Evolutionary conservation across 2,113 vertebrate species (phyloP), one percentile per base, ranked within the genome.

Genomic region (Holacanthus passer): DNA sequence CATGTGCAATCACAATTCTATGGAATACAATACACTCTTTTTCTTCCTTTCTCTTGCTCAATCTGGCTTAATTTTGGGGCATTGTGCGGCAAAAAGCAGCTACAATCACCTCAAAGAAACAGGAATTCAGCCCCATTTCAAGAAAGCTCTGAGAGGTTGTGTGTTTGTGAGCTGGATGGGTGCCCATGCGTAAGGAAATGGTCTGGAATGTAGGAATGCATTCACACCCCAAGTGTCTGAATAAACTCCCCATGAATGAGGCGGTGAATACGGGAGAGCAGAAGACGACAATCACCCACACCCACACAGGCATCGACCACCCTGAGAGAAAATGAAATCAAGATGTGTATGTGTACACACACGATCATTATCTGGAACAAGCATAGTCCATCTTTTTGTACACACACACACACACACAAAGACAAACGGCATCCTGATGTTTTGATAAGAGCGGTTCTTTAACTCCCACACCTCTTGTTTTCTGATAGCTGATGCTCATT

Each of bases 121-220:
- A 56, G 37, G 29, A 64, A 59, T 0, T 2, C 48, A 56, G 73
- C 31, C 69, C 70, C 75, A 48, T 58, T 79, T 80, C 11, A 19
- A 19, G 29, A 20, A 37, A 1, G 24, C 19, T 64, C 37, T 39
- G 58, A 64, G 11, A 60, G 67, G 43, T 45, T 48, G 73, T 45
- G 73, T 53, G 63, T 79, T 65, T 83, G 78, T 41, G 76, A 64
- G 73, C 7, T 35, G 70, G 60, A 71, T 45, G 89, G 73, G 55
- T 78, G 83, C 58, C 87, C 91, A 89, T 73, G 91, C 79, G 67
- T 88, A 58, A 76, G 73, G 66, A 89, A 80, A 91, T 69, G 1
- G n/a, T 35, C 81, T 80, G 91, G 91, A 89, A 93, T 91, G 86
- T 24, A 43, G 92, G 92, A 93, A 94, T 90, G 91, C 88, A 88